Evolutionary conservation across 1,140 invertebrate species (phyloP), one percentile per base, ranked within the genome.

Genomic region (Drosophila hydei): DNA sequence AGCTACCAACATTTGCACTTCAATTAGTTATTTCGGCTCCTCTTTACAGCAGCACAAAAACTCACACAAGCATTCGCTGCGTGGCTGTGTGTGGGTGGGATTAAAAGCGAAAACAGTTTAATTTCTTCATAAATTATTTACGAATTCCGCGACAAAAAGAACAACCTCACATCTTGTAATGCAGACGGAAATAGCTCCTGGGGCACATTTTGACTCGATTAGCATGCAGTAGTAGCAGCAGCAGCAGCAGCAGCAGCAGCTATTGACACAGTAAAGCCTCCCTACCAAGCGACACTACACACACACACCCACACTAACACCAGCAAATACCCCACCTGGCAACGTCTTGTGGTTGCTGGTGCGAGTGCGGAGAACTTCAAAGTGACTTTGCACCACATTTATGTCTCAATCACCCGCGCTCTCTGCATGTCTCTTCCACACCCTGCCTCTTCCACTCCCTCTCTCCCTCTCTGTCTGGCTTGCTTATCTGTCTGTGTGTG

Each of bases 61-160:
- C 54, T 38, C 48, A 63, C 58, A 54, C 36, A n/a, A 16, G 21
- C 27, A 33, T n/a, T 12, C 4, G 19, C 9, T 18, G 12, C 3
- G 58, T 27, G 21, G 16, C 16, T 21, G 30, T 19, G 0, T 65
- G 21, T 30, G 27, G 18, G 45, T 9, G 52, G 51, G 45, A 45
- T 58, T 55, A 69, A 54, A 56, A 60, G 33, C 48, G 30, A 27
- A 70, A 70, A 59, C 72, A 45, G 51, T 70, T 74, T 74, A 70
- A 75, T 70, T 70, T 74, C 45, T 74, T 74, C 33, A 65, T 75
- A 60, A 71, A 71, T 75, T 72, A 75, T 75, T 65, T 65, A 75
- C 60, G 40, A 75, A 63, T 55, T 48, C 16, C 59, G 40, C 59
- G 67, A 70, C 67, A 55, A 69, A 69, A 61, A 54, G 27, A 43